Percentiles rank a stretch among this genome's conserved stretches.
phyloP scores from a whole-genome alignment of 2,888 invertebrate species.

The Tetragnatha montana region DNA sequence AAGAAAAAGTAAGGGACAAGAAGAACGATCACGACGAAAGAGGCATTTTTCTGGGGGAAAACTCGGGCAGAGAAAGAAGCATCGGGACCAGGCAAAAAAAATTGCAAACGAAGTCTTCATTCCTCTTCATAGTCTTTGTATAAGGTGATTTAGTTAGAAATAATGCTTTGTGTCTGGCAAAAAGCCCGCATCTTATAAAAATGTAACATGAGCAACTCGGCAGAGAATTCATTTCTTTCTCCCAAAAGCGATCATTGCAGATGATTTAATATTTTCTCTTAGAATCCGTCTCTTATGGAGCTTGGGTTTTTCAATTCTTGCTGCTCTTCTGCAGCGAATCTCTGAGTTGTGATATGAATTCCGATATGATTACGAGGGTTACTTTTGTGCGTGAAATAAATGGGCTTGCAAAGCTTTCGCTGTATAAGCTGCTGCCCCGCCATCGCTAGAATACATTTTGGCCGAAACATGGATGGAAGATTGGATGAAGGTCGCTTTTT shows the following conservation, averaged over 20 bases:
- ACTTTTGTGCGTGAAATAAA: background rate
- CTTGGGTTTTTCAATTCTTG: background rate
- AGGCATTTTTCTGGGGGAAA: constrained; percentile 2
- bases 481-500: too few relatives aligned
- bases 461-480: too few relatives aligned
- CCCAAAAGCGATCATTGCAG: constrained; percentile 9
- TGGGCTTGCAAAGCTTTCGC: background rate
- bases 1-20: constrained; percentile 3
- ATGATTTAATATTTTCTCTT: constrained; percentile 45
- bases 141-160: constrained; percentile 55
- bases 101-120: constrained; percentile 32
- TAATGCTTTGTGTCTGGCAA: constrained; percentile 38
- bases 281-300: background rate
- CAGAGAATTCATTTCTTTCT: constrained; percentile 35
- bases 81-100: background rate
- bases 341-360: background rate
- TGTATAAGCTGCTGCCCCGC: too few relatives aligned
- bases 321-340: background rate
- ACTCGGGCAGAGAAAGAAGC: constrained; percentile 12
- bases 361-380: background rate
- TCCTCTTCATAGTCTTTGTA: constrained; percentile 9
- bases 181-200: constrained; percentile 39
- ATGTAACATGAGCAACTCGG: constrained; percentile 42
- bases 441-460: too few relatives aligned
- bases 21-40: constrained; percentile 15